A percentile compares a stretch with the other conserved stretches of the same genome.
Evolutionary conservation across 2,888 invertebrate genomes (phyloP).

Genomic region (Tenthredo livida): DNA sequence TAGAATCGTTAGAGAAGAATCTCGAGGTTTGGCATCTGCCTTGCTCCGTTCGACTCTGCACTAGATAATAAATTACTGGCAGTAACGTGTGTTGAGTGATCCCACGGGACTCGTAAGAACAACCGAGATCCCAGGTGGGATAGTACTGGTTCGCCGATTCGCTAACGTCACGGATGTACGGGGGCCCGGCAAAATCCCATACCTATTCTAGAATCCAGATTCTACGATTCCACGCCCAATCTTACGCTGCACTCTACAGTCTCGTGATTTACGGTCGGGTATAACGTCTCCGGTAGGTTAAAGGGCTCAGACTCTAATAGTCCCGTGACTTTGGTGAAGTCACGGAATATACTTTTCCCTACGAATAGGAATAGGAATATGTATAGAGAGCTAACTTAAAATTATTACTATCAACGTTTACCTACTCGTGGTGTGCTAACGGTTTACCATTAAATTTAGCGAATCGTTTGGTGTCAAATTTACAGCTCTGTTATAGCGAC

Average conservation of each 20-base stretch:
- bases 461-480: slow-evolving; percentile 23
- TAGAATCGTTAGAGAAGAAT: background rate
- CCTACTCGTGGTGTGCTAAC: background rate
- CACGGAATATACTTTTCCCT: background rate
- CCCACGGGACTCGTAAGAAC: slow-evolving; percentile 51
- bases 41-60: background rate
- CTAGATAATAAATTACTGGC: slow-evolving; percentile 43
- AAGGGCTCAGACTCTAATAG: slow-evolving; percentile 21
- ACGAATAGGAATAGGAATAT: background rate
- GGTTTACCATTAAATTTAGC: slow-evolving; percentile 24
- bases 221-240: slow-evolving; percentile 46
- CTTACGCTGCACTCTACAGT: slow-evolving; percentile 50
- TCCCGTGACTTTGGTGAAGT: slow-evolving; percentile 27
- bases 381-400: background rate
- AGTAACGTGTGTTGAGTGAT: slow-evolving; percentile 50
- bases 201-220: slow-evolving; percentile 36
- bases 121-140: slow-evolving; percentile 46
- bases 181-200: slow-evolving; percentile 17
- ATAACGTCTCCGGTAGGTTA: slow-evolving; percentile 26
- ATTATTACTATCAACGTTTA: slow-evolving; percentile 16
- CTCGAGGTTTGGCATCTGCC: slow-evolving; percentile 33
- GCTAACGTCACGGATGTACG: slow-evolving; percentile 40
- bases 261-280: slow-evolving; percentile 15
- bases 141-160: slow-evolving; percentile 41
- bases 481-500: slow-evolving; percentile 19